phyloP scores from a whole-genome alignment of 2,113 vertebrate genomes.

The Ictidomys tridecemlineatus region DNA sequence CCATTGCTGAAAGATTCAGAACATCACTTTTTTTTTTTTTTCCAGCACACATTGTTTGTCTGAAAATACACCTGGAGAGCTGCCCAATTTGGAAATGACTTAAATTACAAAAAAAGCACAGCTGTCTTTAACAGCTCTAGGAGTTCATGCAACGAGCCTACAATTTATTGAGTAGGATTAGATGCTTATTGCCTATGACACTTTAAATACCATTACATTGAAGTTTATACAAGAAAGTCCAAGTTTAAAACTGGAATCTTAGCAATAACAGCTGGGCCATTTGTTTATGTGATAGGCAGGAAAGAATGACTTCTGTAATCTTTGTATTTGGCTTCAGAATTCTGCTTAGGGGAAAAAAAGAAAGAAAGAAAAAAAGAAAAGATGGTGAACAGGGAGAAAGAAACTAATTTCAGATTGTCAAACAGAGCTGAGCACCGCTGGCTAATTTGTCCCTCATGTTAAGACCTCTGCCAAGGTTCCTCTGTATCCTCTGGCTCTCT shows the following conservation, averaged over 20 bases:
- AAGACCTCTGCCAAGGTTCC: slow-evolving; percentile 82
- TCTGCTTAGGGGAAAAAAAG: slow-evolving; percentile 77
- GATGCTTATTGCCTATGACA: slow-evolving; percentile 93
- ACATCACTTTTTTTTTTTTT: slow-evolving; percentile 87
- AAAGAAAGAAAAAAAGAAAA: background rate
- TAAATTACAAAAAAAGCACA: slow-evolving; percentile 90
- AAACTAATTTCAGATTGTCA: slow-evolving; percentile 86
- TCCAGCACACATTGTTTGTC: slow-evolving; percentile 88
- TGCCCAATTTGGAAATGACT: slow-evolving; percentile 89
- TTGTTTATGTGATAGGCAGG: slow-evolving; percentile 93
- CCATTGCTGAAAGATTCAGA: slow-evolving; percentile 78
- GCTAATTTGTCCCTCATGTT: slow-evolving; percentile 89
- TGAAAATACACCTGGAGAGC: slow-evolving; percentile 90
- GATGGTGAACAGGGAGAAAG: slow-evolving; percentile 64
- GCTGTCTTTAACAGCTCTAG: slow-evolving; percentile 90
- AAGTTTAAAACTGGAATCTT: slow-evolving; percentile 93
- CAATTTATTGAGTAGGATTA: slow-evolving; percentile 92
- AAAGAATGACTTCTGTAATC: slow-evolving; percentile 93
- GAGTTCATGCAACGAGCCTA: slow-evolving; percentile 89
- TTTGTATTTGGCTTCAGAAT: slow-evolving; percentile 89
- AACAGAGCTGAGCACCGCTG: slow-evolving; percentile 80
- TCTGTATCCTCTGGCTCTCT: slow-evolving; percentile 73
- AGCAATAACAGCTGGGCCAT: slow-evolving; percentile 92
- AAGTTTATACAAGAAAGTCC: slow-evolving; percentile 93
- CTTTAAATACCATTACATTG: slow-evolving; percentile 94